phyloP scores from a whole-genome alignment of 2,113 vertebrate genomes.

The Jacana jacana region DNA sequence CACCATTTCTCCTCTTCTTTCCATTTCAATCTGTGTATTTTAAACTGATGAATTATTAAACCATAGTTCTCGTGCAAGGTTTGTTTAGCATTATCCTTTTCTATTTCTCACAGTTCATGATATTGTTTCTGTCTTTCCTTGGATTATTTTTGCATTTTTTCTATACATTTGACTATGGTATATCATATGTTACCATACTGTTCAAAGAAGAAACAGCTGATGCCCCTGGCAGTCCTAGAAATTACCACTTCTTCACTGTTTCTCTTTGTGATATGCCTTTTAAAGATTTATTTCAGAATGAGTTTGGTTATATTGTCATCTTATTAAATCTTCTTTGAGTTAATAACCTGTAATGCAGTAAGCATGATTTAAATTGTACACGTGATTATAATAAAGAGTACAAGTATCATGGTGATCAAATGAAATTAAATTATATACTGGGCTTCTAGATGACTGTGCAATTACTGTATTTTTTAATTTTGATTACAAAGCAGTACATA shows the following conservation, averaged over 20 bases:
- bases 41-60: neutral
- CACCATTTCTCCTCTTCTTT: neutral
- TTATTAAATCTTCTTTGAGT: slow-evolving; percentile 43
- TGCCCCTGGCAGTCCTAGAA: neutral
- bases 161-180: neutral
- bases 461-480: neutral
- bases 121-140: neutral
- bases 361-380: slow-evolving; percentile 27
- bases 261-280: neutral
- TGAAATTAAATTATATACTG: slow-evolving; percentile 16
- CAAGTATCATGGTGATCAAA: slow-evolving; percentile 23
- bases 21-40: neutral
- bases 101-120: neutral
- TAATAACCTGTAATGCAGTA: slow-evolving; percentile 40
- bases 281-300: slow-evolving; percentile 1
- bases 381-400: neutral
- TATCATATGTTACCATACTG: neutral
- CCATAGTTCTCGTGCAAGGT: neutral
- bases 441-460: neutral
- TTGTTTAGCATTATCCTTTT: neutral
- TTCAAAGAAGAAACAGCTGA: neutral
- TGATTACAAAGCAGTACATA: neutral
- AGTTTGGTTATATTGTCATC: neutral
- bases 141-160: neutral
- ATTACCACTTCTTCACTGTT: neutral